Evolutionary conservation across 2,888 invertebrate genomes (phyloP).

Genomic region (Tipula helvola): DNA sequence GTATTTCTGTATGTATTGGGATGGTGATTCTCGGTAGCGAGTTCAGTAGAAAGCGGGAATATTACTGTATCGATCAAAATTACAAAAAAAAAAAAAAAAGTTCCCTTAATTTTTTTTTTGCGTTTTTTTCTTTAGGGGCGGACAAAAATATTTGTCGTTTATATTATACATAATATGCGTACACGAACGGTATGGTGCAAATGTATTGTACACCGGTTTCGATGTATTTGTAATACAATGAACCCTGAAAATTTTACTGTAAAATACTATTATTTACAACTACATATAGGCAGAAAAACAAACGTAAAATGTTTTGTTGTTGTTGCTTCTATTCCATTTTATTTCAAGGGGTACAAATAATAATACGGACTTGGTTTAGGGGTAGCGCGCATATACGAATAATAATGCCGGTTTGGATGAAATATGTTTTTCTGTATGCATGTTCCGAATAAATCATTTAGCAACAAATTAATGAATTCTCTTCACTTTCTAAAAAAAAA

Average conservation of each 20-base stretch:
- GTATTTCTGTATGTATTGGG: not conserved
- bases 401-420: not conserved
- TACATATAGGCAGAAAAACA: not conserved
- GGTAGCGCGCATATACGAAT: not conserved
- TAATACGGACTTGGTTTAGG: not conserved
- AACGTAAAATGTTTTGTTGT: not conserved
- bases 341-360: not conserved
- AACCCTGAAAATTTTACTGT: not conserved
- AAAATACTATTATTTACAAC: not conserved
- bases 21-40: not conserved
- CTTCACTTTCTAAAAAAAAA: not conserved
- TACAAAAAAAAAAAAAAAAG: not conserved
- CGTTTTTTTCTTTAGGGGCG: not conserved
- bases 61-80: slow-evolving; percentile 5
- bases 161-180: not conserved
- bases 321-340: not conserved
- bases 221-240: slow-evolving; percentile 1
- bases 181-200: not conserved
- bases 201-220: not conserved
- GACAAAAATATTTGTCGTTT: not conserved
- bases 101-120: not conserved
- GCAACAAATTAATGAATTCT: not conserved
- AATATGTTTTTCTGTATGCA: not conserved
- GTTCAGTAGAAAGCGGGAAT: not conserved
- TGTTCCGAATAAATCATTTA: not conserved